phyloP scores from a whole-genome alignment of 1,140 invertebrate species.

The Drosophila persimilis region DNA sequence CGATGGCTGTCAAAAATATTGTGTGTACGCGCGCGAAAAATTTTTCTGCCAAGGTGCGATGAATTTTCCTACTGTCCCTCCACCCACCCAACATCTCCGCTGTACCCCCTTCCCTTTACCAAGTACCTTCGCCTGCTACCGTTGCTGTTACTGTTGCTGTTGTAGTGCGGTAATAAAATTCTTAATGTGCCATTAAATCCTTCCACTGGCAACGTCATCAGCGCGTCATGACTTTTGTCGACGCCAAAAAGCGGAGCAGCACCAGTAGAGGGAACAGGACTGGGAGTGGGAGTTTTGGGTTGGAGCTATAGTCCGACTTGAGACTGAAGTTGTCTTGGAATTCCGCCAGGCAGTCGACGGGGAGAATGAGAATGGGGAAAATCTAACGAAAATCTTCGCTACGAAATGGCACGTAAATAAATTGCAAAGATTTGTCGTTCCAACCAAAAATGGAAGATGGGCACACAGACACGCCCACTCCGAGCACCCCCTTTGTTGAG shows the following conservation, averaged over 20 bases:
- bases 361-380: constrained; percentile 49
- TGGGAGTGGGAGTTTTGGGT: neutral
- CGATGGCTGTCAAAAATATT: constrained; percentile 73
- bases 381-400: constrained; percentile 77
- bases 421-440: constrained; percentile 81
- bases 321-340: constrained; percentile 65
- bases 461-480: too few species aligned
- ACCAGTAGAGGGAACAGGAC: constrained; percentile 10
- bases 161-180: constrained; percentile 78
- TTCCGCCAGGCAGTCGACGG: constrained; percentile 57
- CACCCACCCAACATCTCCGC: neutral
- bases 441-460: constrained; percentile 19
- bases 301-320: constrained; percentile 4
- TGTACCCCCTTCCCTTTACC: neutral
- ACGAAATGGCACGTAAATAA: constrained; percentile 82
- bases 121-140: neutral
- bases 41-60: constrained; percentile 69
- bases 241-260: constrained; percentile 46
- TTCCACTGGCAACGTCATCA: constrained; percentile 79
- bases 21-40: constrained; percentile 72
- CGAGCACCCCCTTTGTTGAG: neutral
- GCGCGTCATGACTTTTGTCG: constrained; percentile 77
- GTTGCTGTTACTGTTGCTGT: constrained; percentile 34
- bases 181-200: constrained; percentile 81
- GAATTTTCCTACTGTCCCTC: constrained; percentile 45